These are phyloP conservation scores for Ylistrum balloti DNA, from an alignment of 1,140 invertebrate species.

Conservation along the genomic window DNA sequence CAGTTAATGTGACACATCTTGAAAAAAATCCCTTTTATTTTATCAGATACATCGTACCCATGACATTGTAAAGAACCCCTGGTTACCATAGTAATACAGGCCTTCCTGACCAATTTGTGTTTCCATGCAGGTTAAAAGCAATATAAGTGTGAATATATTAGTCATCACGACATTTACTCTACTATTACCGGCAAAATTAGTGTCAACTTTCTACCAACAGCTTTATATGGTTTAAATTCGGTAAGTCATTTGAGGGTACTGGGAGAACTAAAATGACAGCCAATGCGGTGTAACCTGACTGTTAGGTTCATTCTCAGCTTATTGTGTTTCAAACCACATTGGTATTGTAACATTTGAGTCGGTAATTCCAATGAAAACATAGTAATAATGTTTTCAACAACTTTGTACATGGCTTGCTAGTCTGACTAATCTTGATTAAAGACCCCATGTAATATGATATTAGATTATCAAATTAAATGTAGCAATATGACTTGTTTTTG, in stretches of 20 bases:
- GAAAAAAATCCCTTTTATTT: neutral
- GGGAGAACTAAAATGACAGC: neutral
- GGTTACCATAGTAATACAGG: neutral
- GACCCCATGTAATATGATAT: too few relatives aligned
- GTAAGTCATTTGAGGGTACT: neutral
- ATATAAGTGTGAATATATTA: constrained; percentile 29
- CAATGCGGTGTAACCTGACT: neutral
- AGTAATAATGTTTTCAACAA: too few relatives aligned
- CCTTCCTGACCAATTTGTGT: constrained; percentile 31
- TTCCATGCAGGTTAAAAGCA: constrained; percentile 17
- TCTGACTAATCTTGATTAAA: too few relatives aligned
- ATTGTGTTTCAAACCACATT: too few relatives aligned
- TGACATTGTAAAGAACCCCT: neutral
- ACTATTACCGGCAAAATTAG: neutral
- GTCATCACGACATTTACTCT: neutral
- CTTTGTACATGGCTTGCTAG: too few relatives aligned
- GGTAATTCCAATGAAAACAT: too few relatives aligned
- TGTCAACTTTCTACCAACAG: neutral
- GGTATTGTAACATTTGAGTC: too few relatives aligned
- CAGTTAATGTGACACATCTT: neutral
- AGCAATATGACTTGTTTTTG: too few relatives aligned
- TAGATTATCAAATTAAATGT: too few relatives aligned
- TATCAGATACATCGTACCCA: neutral
- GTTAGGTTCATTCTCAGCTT: neutral
- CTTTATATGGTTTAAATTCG: neutral